Percentiles rank a stretch among this genome's conserved stretches.
Conservation (phyloP, 2,888 invertebrate species). For the Platycheirus rosarum region DNA sequence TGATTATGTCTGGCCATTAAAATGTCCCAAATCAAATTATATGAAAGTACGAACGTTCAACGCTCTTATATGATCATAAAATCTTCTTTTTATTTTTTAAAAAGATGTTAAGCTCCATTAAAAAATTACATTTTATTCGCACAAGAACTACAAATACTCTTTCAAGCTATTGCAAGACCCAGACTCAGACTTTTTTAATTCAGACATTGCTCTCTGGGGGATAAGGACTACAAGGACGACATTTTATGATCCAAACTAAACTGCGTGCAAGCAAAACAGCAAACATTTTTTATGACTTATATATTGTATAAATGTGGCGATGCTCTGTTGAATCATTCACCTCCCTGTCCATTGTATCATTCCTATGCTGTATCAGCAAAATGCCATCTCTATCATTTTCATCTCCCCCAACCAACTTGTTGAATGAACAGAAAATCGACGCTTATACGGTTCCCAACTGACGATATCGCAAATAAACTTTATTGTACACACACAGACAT, state of each 20-base stretch:
- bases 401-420: conserved; percentile 30
- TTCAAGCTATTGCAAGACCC: conserved; percentile 2
- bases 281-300: conserved; percentile 11
- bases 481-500: conserved; percentile 1
- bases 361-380: conserved; percentile 28
- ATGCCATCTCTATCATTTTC: conserved; percentile 15
- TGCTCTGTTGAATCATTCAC: conserved; percentile 26
- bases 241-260: conserved; percentile 34
- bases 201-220: conserved; percentile 50
- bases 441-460: not conserved
- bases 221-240: conserved; percentile 31
- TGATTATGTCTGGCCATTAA: conserved; percentile 27
- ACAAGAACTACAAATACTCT: conserved; percentile 20
- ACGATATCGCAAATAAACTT: conserved; percentile 21
- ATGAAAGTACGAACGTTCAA: not conserved
- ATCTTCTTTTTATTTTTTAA: conserved; percentile 22
- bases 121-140: conserved; percentile 41
- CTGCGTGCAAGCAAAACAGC: not conserved
- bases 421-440: conserved; percentile 38
- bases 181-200: conserved; percentile 16
- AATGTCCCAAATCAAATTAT: conserved; percentile 19
- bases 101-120: conserved; percentile 46
- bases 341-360: conserved; percentile 21
- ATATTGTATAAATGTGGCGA: conserved; percentile 12
- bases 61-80: conserved; percentile 13